These are phyloP conservation scores for Cacatua alba DNA, from an alignment of 2,113 vertebrate species.

Conservation along the genomic window DNA sequence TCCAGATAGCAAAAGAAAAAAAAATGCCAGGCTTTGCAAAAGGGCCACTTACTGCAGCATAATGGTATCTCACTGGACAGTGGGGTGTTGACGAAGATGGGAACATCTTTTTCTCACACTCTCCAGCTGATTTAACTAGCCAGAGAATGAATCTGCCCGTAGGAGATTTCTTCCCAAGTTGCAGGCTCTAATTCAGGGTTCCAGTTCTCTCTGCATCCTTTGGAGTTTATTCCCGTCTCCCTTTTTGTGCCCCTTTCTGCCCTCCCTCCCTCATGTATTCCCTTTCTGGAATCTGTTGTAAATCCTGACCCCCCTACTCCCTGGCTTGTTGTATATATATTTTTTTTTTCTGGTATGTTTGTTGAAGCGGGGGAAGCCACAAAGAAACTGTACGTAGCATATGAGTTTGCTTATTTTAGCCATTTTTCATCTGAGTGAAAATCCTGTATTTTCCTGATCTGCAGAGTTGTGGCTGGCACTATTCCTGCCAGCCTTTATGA, in stretches of 20 bases:
- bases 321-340: background rate
- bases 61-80: background rate
- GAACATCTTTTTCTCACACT: background rate
- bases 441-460: background rate
- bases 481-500: background rate
- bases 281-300: background rate
- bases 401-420: background rate
- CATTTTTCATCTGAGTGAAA: background rate
- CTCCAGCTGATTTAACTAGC: background rate
- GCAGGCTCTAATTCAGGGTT: background rate
- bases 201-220: background rate
- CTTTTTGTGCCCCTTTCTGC: background rate
- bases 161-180: background rate
- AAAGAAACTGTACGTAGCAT: background rate
- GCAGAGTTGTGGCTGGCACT: background rate
- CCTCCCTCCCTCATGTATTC: background rate
- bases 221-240: fast-evolving
- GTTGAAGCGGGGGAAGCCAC: background rate
- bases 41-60: background rate
- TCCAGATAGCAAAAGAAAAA: background rate
- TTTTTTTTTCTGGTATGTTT: background rate
- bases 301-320: background rate
- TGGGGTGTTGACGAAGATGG: background rate
- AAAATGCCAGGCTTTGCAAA: background rate
- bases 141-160: background rate